A percentile compares a stretch with the other conserved stretches of the same genome.
phyloP scores from a whole-genome alignment of 2,888 invertebrate genomes.

The Caenorhabditis sp. region DNA sequence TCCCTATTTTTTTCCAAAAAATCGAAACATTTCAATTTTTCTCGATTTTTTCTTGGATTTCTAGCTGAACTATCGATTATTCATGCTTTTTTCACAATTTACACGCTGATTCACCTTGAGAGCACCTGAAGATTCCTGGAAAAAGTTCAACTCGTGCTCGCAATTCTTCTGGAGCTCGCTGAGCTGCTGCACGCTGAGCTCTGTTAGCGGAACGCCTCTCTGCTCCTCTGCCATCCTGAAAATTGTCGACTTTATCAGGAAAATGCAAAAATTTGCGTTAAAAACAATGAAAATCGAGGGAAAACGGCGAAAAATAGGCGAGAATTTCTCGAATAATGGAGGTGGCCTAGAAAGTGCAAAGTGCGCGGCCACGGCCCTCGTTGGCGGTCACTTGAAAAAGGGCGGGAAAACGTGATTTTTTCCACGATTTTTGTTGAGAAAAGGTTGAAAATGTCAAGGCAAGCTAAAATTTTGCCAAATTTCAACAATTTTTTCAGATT shows the following conservation, averaged over 20 bases:
- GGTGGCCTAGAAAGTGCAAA: constrained; percentile 16
- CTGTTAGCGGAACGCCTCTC: constrained; percentile 49
- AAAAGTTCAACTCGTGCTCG: constrained; percentile 81
- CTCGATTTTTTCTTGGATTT: constrained; percentile 2
- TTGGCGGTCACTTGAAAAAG: constrained; percentile 14
- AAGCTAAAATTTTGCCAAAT: too few relatives aligned
- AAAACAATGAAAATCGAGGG: constrained; percentile 4
- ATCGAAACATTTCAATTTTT: constrained; percentile 79
- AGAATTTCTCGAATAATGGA: constrained; percentile 31
- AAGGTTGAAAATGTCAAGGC: not conserved
- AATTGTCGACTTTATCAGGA: not conserved
- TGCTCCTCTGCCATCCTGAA: constrained; percentile 52
- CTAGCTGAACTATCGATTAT: not conserved
- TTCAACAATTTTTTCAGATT: too few relatives aligned
- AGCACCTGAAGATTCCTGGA: constrained; percentile 91
- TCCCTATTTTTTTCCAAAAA: not conserved
- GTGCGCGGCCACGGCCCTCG: constrained; percentile 12
- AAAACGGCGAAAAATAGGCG: constrained; percentile 13
- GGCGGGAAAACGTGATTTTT: too few relatives aligned
- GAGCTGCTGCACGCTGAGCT: constrained; percentile 70
- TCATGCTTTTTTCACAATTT: not conserved
- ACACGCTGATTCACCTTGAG: constrained; percentile 83
- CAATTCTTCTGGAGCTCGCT: constrained; percentile 68
- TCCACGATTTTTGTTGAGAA: not conserved
- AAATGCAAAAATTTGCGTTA: not conserved